Conservation (phyloP, 2,888 invertebrate species). For the Synergus gifuensis region DNA sequence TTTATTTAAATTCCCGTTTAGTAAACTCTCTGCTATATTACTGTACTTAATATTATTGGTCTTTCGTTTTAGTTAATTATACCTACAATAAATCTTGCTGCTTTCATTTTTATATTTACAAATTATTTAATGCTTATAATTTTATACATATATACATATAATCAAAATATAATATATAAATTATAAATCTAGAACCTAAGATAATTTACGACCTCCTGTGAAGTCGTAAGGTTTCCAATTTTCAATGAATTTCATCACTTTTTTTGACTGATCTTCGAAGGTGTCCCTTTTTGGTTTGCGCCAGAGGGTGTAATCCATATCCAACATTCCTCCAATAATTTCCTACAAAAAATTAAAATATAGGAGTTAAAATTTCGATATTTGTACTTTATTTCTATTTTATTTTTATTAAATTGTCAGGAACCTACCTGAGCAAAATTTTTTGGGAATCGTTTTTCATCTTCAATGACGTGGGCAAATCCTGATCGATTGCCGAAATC, state of each 20-base stretch:
- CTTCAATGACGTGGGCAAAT: constrained; percentile 98
- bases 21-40: background rate
- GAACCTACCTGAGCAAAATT: constrained; percentile 91
- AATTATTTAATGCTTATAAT: background rate
- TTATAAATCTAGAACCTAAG: background rate
- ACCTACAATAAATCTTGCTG: background rate
- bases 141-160: too few species aligned
- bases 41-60: background rate
- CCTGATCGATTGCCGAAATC: constrained; percentile 95
- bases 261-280: constrained; percentile 87
- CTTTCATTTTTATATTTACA: background rate
- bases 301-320: constrained; percentile 92
- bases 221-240: constrained; percentile 85
- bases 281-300: constrained; percentile 88
- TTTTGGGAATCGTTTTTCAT: constrained; percentile 90
- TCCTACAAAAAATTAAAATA: constrained; percentile 80
- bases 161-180: background rate
- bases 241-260: constrained; percentile 86
- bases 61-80: background rate
- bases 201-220: constrained; percentile 65
- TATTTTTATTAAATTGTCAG: background rate
- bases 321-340: constrained; percentile 96
- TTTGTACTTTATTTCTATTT: background rate
- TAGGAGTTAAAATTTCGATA: constrained; percentile 7
- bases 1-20: too few species aligned